Base-by-base conservation (phyloP, 2,797 vertebrate species). In the Odontamblyopus rebecca region DNA sequence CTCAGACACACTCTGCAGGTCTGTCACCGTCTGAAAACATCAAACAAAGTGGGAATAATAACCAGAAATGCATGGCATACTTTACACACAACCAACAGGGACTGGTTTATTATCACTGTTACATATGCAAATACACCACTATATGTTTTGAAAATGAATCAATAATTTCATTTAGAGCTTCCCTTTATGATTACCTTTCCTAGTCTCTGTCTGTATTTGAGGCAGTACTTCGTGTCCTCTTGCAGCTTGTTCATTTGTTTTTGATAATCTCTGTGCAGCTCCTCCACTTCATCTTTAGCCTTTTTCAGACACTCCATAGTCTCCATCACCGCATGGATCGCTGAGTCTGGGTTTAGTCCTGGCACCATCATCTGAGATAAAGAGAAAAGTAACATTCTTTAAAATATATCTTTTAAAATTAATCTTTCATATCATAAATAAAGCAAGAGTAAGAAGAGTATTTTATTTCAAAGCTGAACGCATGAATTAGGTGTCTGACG, bases 1-100 rank as follows among this genome's bases (percentile, higher is more conserved):
- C 54, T 96, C 92, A 60, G 95, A 95, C 70, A 97, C 89, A 73
- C 81, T 79, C 5, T 92, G 90, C 75, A 97, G 80, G 79, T 92
- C 94, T 82, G 80, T 83, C n/a, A 82, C 78, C 44, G 93, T 94
- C 97, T 98, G 84, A 79, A 88, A 66, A 71, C 12, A 48, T 13
- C 12, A 48, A 3, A 48, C 44, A 48, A 48, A 15, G 1, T 4
- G 44, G 44, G 16, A 48, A 48, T 48, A 48, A 48, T 13, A 5
- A 48, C 3, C 13, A 48, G 11, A 16, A 48, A 48, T 15, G 44
- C 44, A 15, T 15, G 12, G 44, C 2, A 48, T 48, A 48, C 2
- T 48, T 48, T 48, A 48, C 44, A 48, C 44, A 15, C 44, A 48
- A 48, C 44, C 44, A 48, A 15, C 15, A 48, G 1, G 44, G 44